Conservation (phyloP, 2,113 vertebrate species). For the Chunga burmeisteri region DNA sequence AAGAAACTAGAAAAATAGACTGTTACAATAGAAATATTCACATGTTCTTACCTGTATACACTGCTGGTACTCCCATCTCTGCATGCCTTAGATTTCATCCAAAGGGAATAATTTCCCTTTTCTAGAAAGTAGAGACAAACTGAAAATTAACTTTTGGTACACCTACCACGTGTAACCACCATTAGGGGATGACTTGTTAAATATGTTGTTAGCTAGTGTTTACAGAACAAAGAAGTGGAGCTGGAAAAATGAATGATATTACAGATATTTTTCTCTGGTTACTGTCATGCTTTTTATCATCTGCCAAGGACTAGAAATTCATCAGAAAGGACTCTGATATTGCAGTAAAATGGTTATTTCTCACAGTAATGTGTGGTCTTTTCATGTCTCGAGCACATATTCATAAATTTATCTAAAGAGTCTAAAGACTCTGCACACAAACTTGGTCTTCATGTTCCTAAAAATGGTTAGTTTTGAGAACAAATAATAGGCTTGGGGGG, state of each 20-base stretch:
- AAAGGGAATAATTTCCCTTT: neutral
- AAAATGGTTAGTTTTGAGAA: neutral
- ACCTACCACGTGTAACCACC: neutral
- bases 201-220: neutral
- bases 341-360: neutral
- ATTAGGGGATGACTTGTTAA: neutral
- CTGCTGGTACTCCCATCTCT: neutral
- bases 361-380: neutral
- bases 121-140: neutral
- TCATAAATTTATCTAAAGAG: neutral
- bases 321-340: neutral
- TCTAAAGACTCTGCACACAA: neutral
- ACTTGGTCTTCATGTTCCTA: neutral
- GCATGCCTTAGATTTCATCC: neutral
- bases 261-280: neutral
- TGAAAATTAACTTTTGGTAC: neutral
- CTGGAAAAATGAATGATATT: neutral
- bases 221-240: neutral
- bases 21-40: neutral
- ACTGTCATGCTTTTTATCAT: neutral
- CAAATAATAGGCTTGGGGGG: neutral
- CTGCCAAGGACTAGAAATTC: neutral
- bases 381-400: neutral
- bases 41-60: neutral
- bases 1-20: neutral